Percentiles rank a stretch among this genome's conserved stretches.
phyloP scores from a whole-genome alignment of 2,113 vertebrate genomes.

The Peromyscus maniculatus region DNA sequence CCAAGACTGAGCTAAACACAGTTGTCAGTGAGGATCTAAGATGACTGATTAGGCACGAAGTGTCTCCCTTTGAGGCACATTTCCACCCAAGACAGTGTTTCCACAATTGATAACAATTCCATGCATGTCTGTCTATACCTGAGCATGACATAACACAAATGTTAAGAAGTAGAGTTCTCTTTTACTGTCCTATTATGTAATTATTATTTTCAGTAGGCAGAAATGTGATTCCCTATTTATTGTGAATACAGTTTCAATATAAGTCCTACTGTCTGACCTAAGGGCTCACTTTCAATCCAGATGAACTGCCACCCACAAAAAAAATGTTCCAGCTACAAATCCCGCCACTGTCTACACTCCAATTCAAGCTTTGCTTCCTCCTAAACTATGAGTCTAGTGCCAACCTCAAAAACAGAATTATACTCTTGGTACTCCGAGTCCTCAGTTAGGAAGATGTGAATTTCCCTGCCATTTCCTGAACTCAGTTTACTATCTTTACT shows the following conservation, averaged over 20 bases:
- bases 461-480: not conserved
- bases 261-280: not conserved
- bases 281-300: not conserved
- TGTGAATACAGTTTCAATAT: not conserved
- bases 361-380: not conserved
- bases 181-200: not conserved
- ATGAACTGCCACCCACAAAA: not conserved
- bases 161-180: not conserved
- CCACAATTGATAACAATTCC: not conserved
- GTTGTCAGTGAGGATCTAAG: not conserved
- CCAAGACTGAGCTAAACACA: conserved; percentile 35
- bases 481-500: not conserved
- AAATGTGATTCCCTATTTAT: not conserved
- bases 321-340: not conserved
- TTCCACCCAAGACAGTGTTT: not conserved
- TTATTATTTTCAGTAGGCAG: conserved; percentile 23
- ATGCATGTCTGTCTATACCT: not conserved
- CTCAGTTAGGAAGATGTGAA: not conserved
- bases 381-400: not conserved
- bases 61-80: conserved; percentile 31
- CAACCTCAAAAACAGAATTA: not conserved
- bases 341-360: not conserved
- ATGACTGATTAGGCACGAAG: not conserved
- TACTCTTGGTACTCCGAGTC: not conserved
- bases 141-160: not conserved